phyloP scores from a whole-genome alignment of 2,113 vertebrate genomes.

The Mesoclemmys tuberculata region DNA sequence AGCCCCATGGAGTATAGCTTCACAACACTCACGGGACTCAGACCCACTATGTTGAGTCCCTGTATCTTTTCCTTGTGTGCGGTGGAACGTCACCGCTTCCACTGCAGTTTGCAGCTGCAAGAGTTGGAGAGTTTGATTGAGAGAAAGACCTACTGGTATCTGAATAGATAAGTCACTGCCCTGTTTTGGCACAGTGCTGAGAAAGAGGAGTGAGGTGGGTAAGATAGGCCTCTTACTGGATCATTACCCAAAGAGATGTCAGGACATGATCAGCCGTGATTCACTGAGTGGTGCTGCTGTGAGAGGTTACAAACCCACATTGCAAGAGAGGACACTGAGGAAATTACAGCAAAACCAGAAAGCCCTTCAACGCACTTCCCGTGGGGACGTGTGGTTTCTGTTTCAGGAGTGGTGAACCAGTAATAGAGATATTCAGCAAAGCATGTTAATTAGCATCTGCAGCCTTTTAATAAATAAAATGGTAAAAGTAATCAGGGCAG shows the following conservation, averaged over 20 bases:
- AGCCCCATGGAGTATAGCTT: not conserved
- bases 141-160: not conserved
- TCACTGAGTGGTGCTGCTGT: slow-evolving; percentile 9
- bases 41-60: not conserved
- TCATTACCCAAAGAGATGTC: slow-evolving; percentile 25
- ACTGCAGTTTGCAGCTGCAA: not conserved
- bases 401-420: not conserved
- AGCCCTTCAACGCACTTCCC: not conserved
- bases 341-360: slow-evolving; percentile 17
- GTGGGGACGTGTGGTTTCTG: not conserved
- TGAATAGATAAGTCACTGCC: not conserved
- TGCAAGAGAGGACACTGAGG: slow-evolving; percentile 1
- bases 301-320: not conserved
- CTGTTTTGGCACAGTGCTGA: not conserved
- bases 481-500: not conserved
- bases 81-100: not conserved
- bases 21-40: not conserved
- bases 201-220: not conserved
- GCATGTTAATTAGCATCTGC: not conserved
- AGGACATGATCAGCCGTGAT: slow-evolving; percentile 48
- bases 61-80: not conserved
- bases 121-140: slow-evolving; percentile 43
- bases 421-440: not conserved
- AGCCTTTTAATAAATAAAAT: not conserved
- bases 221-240: not conserved